Evolutionary conservation across 2,113 vertebrate species (phyloP).

Genomic region (Capreolus pygargus): DNA sequence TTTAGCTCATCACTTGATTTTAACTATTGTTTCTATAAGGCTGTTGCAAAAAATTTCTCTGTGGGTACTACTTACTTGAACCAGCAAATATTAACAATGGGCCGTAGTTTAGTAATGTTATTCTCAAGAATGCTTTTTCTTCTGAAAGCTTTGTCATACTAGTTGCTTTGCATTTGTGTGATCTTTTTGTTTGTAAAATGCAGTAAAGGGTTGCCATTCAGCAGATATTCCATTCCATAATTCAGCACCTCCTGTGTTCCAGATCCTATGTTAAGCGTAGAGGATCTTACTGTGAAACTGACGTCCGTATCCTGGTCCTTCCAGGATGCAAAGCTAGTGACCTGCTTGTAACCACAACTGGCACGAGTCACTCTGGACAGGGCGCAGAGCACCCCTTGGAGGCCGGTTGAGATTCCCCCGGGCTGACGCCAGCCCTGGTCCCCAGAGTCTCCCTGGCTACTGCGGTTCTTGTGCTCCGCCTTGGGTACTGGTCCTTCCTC

Average conservation of each 20-base stretch:
- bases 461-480: rapidly evolving
- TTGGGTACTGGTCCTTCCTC: not conserved
- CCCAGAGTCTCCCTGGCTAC: not conserved
- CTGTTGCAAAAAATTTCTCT: not conserved
- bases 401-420: not conserved
- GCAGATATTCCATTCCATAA: not conserved
- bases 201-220: not conserved
- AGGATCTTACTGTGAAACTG: not conserved
- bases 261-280: not conserved
- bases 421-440: not conserved
- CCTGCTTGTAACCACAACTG: not conserved
- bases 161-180: not conserved
- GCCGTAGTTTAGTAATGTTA: not conserved
- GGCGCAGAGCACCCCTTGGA: not conserved
- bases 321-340: not conserved
- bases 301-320: not conserved
- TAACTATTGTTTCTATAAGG: not conserved
- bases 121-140: not conserved
- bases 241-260: not conserved
- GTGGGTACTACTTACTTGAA: not conserved
- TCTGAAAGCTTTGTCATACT: not conserved
- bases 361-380: not conserved
- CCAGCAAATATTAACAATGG: not conserved
- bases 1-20: not conserved
- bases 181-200: not conserved